Percentiles rank a stretch among this genome's conserved stretches.
phyloP scores from a whole-genome alignment of 2,113 vertebrate species.

The Rattus norvegicus region GRCr8 NC_086031.1:92398001-92398500 shows the following conservation, averaged over 20 bases:
- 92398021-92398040: neutral
- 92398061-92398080: slow-evolving; percentile 26
- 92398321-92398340: neutral
- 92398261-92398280: neutral
- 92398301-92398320: neutral
- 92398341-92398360: neutral
- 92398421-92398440: no score
- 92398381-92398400: neutral
- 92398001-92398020: slow-evolving; percentile 4
- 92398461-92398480: neutral
- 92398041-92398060: slow-evolving; percentile 11
- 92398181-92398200: neutral
- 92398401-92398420: neutral
- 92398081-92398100: neutral
- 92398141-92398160: neutral
- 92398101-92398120: neutral
- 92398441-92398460: neutral
- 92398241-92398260: neutral
- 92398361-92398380: neutral
- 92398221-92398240: neutral
- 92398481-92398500: neutral
- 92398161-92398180: neutral
- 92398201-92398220: neutral
- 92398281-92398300: no score
- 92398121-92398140: slow-evolving; percentile 35